Conservation (phyloP, 2,113 vertebrate genomes). For the Neoarius graeffei region DNA sequence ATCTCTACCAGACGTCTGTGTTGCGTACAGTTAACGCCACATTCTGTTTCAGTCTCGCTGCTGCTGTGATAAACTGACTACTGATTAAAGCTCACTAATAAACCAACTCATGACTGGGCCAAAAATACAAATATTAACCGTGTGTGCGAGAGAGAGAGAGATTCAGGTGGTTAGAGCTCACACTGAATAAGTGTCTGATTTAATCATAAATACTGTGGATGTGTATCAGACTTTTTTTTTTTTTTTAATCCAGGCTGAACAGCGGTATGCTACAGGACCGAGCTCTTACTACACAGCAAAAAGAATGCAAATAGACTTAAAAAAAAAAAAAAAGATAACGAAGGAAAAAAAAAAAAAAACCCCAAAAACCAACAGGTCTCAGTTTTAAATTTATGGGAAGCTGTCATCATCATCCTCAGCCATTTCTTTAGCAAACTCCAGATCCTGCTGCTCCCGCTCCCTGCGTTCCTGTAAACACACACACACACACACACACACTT, state of each 20-base stretch:
- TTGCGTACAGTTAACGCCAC: rapidly evolving
- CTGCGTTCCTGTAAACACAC: slow-evolving; percentile 83
- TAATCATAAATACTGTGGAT: not conserved
- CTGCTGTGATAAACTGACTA: not conserved
- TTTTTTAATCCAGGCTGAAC: not conserved
- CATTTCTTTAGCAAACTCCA: slow-evolving; percentile 99
- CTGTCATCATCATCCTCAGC: slow-evolving; percentile 95
- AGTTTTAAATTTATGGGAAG: slow-evolving; percentile 81
- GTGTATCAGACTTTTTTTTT: not conserved
- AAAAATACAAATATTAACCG: not conserved
- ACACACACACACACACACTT: slow-evolving; percentile 28
- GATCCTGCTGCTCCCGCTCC: slow-evolving; percentile 95
- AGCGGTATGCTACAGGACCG: not conserved
- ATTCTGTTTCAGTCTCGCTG: not conserved
- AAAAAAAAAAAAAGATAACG: not conserved
- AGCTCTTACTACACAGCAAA: not conserved
- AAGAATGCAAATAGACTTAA: not conserved
- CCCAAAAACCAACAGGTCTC: not conserved
- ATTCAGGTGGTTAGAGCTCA: not conserved
- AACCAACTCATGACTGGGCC: not conserved
- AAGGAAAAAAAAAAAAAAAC: not conserved
- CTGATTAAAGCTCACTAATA: not conserved
- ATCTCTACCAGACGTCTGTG: not conserved
- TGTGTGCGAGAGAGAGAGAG: not conserved
- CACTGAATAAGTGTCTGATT: not conserved